Evolutionary conservation across 2,888 invertebrate species (phyloP).

Genomic region (Yponomeuta plumbellus): DNA sequence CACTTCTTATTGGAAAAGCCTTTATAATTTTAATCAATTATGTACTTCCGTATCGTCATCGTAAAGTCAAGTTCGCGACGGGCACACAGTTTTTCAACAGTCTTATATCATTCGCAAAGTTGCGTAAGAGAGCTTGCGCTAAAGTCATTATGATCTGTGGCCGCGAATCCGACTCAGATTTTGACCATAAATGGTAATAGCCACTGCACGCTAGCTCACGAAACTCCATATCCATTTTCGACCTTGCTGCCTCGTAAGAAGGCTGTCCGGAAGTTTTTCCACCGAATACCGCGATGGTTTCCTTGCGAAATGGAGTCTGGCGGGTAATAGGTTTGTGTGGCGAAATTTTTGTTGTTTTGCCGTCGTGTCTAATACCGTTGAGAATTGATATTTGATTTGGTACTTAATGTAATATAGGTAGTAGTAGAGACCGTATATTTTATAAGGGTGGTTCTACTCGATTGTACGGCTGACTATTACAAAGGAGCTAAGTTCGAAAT

Average conservation of each 20-base stretch:
- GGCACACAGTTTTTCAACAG: not conserved
- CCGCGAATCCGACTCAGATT: constrained; percentile 35
- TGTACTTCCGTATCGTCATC: no score
- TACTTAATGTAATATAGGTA: no score
- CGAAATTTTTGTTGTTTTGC: not conserved
- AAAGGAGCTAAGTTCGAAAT: no score
- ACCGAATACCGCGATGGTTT: constrained; percentile 36
- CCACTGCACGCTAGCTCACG: constrained; percentile 5
- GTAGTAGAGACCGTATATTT: no score
- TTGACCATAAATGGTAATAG: constrained; percentile 48
- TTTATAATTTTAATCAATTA: no score
- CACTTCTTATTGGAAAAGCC: no score
- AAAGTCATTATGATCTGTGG: constrained; percentile 30
- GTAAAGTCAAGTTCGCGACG: no score
- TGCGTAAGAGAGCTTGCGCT: not conserved
- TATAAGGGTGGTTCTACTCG: no score
- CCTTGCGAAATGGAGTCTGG: constrained; percentile 40
- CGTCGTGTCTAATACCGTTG: not conserved
- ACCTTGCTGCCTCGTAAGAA: constrained; percentile 23
- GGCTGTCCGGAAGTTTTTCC: constrained; percentile 26
- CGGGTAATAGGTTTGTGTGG: not conserved
- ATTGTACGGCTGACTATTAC: no score
- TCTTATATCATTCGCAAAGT: constrained; percentile 1
- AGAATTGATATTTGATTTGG: not conserved
- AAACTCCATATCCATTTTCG: constrained; percentile 21